Percentiles rank a stretch among this genome's conserved stretches.
Conservation (phyloP, 2,888 invertebrate species). For the Tipula lateralis region DNA sequence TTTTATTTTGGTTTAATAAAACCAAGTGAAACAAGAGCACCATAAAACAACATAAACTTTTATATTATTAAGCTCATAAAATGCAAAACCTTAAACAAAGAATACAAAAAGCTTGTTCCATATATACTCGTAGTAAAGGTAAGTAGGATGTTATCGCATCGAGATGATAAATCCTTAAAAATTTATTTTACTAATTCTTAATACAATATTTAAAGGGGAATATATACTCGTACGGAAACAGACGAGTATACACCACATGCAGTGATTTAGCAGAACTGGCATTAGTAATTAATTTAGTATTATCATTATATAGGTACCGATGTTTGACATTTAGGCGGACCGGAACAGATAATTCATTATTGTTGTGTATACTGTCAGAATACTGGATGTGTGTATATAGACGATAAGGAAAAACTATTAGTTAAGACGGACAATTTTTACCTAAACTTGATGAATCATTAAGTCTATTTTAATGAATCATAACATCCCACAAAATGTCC, state of each 20-base stretch:
- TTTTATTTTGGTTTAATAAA: not conserved
- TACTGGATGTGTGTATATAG: too few species aligned
- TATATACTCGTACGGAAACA: not conserved
- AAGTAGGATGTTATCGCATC: not conserved
- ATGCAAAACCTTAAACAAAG: slow-evolving; percentile 15
- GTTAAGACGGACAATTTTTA: not conserved
- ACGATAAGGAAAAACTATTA: not conserved
- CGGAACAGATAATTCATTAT: not conserved
- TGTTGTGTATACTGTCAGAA: not conserved
- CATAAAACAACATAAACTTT: slow-evolving; percentile 13
- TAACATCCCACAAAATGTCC: slow-evolving; percentile 20
- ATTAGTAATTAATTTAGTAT: not conserved
- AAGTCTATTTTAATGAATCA: not conserved
- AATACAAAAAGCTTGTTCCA: not conserved
- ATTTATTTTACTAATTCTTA: not conserved
- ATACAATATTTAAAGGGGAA: not conserved
- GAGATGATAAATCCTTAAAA: not conserved
- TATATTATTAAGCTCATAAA: slow-evolving; percentile 19
- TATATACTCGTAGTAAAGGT: not conserved
- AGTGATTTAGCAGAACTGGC: not conserved
- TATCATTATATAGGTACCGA: not conserved
- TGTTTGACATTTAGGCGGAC: slow-evolving; percentile 19
- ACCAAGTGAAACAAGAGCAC: not conserved
- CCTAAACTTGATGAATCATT: slow-evolving; percentile 24
- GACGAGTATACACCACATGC: not conserved